Evolutionary conservation across 2,113 vertebrate species (phyloP), one percentile per base, ranked within the genome.

Genomic region (Chamaea fasciata): DNA sequence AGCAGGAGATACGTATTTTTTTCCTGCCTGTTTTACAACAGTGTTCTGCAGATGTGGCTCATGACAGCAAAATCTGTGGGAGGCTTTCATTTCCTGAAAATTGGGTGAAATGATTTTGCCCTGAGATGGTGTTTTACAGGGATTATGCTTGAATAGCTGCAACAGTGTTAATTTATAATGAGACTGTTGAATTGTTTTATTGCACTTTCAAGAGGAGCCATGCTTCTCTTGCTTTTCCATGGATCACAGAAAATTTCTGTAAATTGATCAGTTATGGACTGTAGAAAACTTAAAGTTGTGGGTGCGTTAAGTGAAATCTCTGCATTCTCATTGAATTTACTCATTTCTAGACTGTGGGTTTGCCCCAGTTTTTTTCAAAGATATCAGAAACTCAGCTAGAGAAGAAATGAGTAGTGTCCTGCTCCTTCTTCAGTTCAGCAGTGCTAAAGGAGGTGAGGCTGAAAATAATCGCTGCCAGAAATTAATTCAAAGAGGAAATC

Each of bases 31-130:
- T 79, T 24, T 55, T 81, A 71, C 11, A 52, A 13, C 53, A 79
- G 44, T 27, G 8, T 39, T 94, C 26, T 80, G 88, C 88, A 93
- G 88, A 46, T 90, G 68, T 86, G 90, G 50, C 55, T 93, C 44
- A 55, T 44, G 77, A 68, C 44, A 84, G 78, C 1, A 7, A 67
- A 90, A 82, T 79, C 64, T 75, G 94, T 80, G 68, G 76, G 89
- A 94, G 83, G 68, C 47, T 90, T 92, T 86, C 39, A 64, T 89
- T 94, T 96, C 88, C 83, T 87, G 85, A 81, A 88, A 91, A 87
- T 41, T 60, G 52, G 73, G 80, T 90, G 69, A 94, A 88, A 44
- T 75, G 39, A n/a, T 78, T 81, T 39, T 92, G 41, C 33, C 68
- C 56, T 41, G 64, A 90, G 59, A 90, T 92, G 33, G 13, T 59